Evolutionary conservation across 2,113 vertebrate genomes (phyloP).

Genomic region (Phainopepla nitens): DNA sequence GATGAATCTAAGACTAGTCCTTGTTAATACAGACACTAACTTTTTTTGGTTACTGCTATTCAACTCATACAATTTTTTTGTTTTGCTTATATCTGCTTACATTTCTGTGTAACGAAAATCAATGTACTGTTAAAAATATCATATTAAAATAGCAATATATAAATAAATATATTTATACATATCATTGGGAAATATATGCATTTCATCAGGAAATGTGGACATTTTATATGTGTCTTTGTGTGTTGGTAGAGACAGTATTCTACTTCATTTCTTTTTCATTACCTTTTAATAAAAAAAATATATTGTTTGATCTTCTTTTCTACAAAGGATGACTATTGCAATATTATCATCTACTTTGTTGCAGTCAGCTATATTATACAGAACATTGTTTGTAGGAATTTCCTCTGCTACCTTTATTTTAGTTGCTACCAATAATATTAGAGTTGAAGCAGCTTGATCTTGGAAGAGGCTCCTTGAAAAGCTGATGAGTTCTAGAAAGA

Average conservation of each 20-base stretch:
- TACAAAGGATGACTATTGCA: not conserved
- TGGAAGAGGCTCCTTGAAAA: not conserved
- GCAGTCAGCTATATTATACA: not conserved
- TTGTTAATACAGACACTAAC: not conserved
- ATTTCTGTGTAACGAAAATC: not conserved
- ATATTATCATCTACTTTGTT: not conserved
- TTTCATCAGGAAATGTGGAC: accelerated
- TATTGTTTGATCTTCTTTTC: not conserved
- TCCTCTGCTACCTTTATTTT: not conserved
- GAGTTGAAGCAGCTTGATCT: not conserved
- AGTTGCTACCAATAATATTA: not conserved
- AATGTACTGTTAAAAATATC: not conserved
- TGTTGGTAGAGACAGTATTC: too few relatives aligned
- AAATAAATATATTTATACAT: not conserved
- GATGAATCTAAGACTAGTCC: not conserved
- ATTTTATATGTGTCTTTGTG: not conserved
- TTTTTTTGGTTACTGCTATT: not conserved
- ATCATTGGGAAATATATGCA: not conserved
- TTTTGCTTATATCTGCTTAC: not conserved
- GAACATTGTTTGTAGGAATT: not conserved
- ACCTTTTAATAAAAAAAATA: not conserved
- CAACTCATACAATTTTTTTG: accelerated
- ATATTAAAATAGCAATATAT: not conserved
- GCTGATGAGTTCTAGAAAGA: not conserved
- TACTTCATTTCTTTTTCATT: not conserved